Base-by-base conservation (phyloP, 2,797 vertebrate genomes). In the Choloepus didactylus region DNA sequence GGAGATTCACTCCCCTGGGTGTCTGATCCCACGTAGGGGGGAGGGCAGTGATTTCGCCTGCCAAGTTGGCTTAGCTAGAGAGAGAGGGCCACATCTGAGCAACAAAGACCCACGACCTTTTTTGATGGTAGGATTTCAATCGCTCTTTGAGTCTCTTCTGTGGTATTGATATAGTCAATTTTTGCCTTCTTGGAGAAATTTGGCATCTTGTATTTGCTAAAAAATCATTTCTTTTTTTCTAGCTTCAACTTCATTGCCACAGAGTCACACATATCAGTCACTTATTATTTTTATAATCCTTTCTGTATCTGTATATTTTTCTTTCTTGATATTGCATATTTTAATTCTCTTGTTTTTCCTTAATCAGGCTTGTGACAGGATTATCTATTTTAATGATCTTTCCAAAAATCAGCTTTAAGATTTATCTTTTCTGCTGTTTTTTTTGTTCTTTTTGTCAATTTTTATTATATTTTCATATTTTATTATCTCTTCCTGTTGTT, bases 381-480 rank as follows among this genome's bases (percentile, higher is more conserved):
- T 67, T 27, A 56, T 69, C 7, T 54, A 59, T 89, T 56, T 83
- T 80, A 67, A 62, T 83, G 15, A 7, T 73, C 35, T 60, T 89
- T 77, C 31, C 1, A 89, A 91, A 81, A 93, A 93, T 75, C 8
- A 59, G 4, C 38, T 59, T 89, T 83, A 83, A 1, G 19, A 59
- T 69, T 69, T 62, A 18, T 25, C 14, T 93, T 83, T 86, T 49
- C 25, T 75, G 60, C 31, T 66, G 25, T n/a, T 85, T 54, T 79
- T 29, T n/a, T 76, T n/a, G 11, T 92, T 67, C 27, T 76, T 82
- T 86, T 25, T 91, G 35, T 84, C 81, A 84, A 66, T 59, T 76
- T 69, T 21, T 67, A 6, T 66, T 77, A 25, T 49, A 38, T 70
- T 2, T 79, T 93, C 75, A 75, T 44, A 44, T 44, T 35, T 83